These are phyloP conservation scores for Piezodorus guildinii DNA, from an alignment of 1,140 invertebrate genomes.

Conservation along the genomic window DNA sequence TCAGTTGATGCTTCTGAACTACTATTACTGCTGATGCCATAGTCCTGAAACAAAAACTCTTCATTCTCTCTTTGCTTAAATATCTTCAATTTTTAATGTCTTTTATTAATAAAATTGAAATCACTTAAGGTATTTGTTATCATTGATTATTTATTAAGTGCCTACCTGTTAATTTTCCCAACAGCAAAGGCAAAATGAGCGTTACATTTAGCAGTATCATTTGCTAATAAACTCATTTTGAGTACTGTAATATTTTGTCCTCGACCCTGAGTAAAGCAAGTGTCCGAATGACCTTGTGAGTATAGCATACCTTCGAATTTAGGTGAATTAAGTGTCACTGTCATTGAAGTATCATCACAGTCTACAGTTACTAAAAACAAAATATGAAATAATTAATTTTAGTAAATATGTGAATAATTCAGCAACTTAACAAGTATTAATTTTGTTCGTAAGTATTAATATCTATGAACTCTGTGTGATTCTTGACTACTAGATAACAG, in stretches of 20 bases:
- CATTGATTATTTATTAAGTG: no score
- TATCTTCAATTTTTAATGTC: no score
- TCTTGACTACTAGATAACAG: no score
- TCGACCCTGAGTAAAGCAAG: conserved; percentile 36
- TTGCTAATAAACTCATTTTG: conserved; percentile 32
- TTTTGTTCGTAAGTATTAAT: no score
- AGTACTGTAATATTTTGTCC: conserved; percentile 37
- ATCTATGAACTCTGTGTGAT: no score
- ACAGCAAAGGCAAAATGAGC: conserved; percentile 4
- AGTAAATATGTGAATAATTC: no score
- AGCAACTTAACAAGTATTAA: no score
- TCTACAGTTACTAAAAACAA: conserved; percentile 38
- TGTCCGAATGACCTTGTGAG: conserved; percentile 35
- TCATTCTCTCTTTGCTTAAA: no score
- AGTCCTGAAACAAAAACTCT: conserved; percentile 30
- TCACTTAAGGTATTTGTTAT: no score
- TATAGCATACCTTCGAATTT: conserved; percentile 43
- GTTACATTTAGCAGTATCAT: neutral
- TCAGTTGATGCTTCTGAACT: conserved; percentile 46
- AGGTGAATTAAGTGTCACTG: conserved; percentile 36
- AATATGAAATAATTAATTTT: no score
- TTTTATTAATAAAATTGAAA: no score
- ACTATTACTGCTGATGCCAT: conserved; percentile 41
- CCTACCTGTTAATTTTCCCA: conserved; percentile 25
- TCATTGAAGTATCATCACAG: conserved; percentile 39